A percentile compares a stretch with the other conserved stretches of the same genome.
These are phyloP conservation scores for Aphidius gifuensis DNA, from an alignment of 1,140 invertebrate genomes.

Conservation along the genomic window DNA sequence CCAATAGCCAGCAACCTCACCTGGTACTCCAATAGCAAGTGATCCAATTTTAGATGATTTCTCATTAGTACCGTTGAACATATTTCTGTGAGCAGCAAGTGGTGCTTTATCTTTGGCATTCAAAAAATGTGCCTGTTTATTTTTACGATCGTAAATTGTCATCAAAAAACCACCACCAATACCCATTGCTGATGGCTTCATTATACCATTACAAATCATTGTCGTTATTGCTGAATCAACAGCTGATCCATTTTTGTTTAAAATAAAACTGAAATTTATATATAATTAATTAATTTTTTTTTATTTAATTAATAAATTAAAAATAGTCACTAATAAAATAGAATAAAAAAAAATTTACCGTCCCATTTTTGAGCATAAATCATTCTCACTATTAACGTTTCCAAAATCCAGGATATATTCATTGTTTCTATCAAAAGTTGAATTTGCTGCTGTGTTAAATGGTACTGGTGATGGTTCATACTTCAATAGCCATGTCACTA, in stretches of 20 bases:
- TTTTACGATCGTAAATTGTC: conserved; percentile 70
- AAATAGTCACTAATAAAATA: no score
- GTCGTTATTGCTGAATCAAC: conserved; percentile 85
- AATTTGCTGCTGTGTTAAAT: no score
- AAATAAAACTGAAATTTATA: conserved; percentile 61
- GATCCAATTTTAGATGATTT: conserved; percentile 58
- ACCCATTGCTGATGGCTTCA: conserved; percentile 83
- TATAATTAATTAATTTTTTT: no score
- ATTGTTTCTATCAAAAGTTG: no score
- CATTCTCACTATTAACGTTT: no score
- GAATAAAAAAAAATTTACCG: no score
- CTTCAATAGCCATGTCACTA: no score
- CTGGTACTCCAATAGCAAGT: conserved; percentile 81
- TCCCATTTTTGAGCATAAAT: no score
- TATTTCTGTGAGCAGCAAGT: conserved; percentile 60
- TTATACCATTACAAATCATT: conserved; percentile 81
- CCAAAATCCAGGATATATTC: no score
- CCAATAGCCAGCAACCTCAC: conserved; percentile 87
- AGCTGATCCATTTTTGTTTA: conserved; percentile 77
- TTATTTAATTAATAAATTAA: no score
- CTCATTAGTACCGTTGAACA: conserved; percentile 59
- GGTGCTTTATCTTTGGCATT: conserved; percentile 84
- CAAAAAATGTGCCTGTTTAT: conserved; percentile 63
- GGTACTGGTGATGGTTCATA: no score
- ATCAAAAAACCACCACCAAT: conserved; percentile 85